phyloP scores from a whole-genome alignment of 1,140 invertebrate species.

The Drosophila lini region DNA sequence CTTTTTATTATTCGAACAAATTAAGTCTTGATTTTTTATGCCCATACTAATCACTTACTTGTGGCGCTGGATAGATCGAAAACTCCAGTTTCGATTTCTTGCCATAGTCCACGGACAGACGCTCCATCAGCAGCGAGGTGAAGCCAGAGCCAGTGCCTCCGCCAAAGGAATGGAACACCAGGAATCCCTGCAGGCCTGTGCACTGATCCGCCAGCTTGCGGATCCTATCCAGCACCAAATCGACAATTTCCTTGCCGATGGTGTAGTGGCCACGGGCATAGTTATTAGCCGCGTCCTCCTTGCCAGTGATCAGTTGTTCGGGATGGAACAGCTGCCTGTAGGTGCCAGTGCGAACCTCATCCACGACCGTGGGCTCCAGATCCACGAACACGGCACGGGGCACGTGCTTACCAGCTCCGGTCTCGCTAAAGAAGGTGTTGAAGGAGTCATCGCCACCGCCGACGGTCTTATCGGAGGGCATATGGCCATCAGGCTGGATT shows the following conservation, averaged over 20 bases:
- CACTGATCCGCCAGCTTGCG: slow-evolving; percentile 94
- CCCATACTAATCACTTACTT: slow-evolving; percentile 10
- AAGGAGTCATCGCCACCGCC: slow-evolving; percentile 90
- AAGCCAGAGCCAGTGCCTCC: slow-evolving; percentile 96
- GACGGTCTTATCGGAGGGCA: slow-evolving; percentile 90
- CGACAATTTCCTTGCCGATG: slow-evolving; percentile 95
- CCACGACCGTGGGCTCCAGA: slow-evolving; percentile 94
- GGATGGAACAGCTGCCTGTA: slow-evolving; percentile 94
- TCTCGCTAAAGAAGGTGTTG: slow-evolving; percentile 95
- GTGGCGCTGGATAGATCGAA: slow-evolving; percentile 92
- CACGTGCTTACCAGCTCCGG: slow-evolving; percentile 94
- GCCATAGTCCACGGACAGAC: slow-evolving; percentile 93
- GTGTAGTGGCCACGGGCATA: slow-evolving; percentile 96
- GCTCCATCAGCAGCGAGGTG: slow-evolving; percentile 94
- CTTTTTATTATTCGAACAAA: background rate
- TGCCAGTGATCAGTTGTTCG: slow-evolving; percentile 93
- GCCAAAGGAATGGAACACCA: slow-evolving; percentile 95
- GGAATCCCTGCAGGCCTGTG: slow-evolving; percentile 93
- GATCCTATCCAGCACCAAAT: slow-evolving; percentile 91
- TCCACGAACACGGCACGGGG: slow-evolving; percentile 94
- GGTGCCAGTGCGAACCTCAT: slow-evolving; percentile 93
- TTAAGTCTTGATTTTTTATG: background rate
- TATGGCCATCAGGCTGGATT: slow-evolving; percentile 90
- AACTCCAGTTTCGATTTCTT: slow-evolving; percentile 96
- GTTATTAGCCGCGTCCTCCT: slow-evolving; percentile 96